These are phyloP conservation scores for Apus apus DNA, from an alignment of 2,113 vertebrate genomes.

Conservation along the genomic window DNA sequence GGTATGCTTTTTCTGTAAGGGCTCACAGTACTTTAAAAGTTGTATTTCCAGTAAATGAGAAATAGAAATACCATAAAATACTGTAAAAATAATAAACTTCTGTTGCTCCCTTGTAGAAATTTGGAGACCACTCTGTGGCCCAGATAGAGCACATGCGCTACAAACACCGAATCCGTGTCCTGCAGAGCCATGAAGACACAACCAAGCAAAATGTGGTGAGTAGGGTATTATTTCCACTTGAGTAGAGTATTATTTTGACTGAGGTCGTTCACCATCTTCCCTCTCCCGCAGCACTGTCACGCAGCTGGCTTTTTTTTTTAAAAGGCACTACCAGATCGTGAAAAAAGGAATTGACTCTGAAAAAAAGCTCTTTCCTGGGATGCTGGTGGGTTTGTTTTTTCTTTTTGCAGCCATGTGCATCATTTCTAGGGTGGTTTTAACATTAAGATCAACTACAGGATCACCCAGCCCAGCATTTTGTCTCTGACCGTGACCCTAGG, in stretches of 20 bases:
- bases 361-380: background rate
- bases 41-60: background rate
- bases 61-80: background rate
- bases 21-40: background rate
- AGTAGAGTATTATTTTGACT: constrained; percentile 9
- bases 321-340: background rate
- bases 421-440: background rate
- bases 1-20: background rate
- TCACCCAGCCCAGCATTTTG: background rate
- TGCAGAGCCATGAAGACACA: constrained; percentile 92
- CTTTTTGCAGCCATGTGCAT: background rate
- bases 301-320: background rate
- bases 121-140: constrained; percentile 87
- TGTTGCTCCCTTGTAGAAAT: constrained; percentile 79
- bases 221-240: constrained; percentile 15
- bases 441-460: background rate
- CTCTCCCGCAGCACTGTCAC: background rate
- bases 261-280: background rate
- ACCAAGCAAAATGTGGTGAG: constrained; percentile 94
- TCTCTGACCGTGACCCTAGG: background rate
- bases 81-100: background rate
- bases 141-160: constrained; percentile 91
- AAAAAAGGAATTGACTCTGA: background rate
- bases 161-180: constrained; percentile 89
- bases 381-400: background rate